Base-by-base conservation (phyloP, 2,797 vertebrate genomes). In the Mormyrus proboscirostris region DNA sequence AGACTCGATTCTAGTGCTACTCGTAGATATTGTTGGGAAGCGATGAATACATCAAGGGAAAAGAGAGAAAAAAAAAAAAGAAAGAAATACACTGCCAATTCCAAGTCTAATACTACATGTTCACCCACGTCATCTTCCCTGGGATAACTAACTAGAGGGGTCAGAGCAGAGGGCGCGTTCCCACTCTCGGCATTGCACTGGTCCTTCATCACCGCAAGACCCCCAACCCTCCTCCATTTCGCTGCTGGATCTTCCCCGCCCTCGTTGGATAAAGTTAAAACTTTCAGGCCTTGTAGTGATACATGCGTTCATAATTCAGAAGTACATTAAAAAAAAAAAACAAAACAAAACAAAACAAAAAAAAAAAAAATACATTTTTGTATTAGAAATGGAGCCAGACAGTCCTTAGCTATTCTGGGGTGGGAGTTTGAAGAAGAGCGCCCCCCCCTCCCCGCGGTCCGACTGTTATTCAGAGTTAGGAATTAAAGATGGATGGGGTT, bases 361-460 rank as follows among this genome's bases (percentile, higher is more conserved):
- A 88, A 95, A 94, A 94, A 87, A 91, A 93, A 95, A 95, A 95
- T 10, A 85, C 55, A 76, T 93, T 93, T 94, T 93, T 94, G 95
- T 94, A 95, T 96, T 95, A 96, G 95, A 96, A 97, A 96, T 92
- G 93, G 93, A 94, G 95, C 93, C 95, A 96, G 96, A 94, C 2
- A 96, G 96, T 97, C 95, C 96, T 96, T 95, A 94, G 91, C 92
- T 92, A 93, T 96, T 94, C 93, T 94, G 94, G 86, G 90, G 85
- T 94, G 95, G 93, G 94, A 93, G 92, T 93, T 93, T 94, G 95
- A 94, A 94, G 93, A 92, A 94, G 94, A 95, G 95, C 95, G 91
- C 88, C 88, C 90, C 87, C 53, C 55, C 88, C 89, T 88, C 90
- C 87, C 55, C 88, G 91, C 89, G 90, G 95, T 93, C 95, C 95